Evolutionary conservation across 92 coral and sea anemone genomes (phyloP), one percentile per base, ranked within the genome.

Genomic region (Pocillopora grandis): DNA sequence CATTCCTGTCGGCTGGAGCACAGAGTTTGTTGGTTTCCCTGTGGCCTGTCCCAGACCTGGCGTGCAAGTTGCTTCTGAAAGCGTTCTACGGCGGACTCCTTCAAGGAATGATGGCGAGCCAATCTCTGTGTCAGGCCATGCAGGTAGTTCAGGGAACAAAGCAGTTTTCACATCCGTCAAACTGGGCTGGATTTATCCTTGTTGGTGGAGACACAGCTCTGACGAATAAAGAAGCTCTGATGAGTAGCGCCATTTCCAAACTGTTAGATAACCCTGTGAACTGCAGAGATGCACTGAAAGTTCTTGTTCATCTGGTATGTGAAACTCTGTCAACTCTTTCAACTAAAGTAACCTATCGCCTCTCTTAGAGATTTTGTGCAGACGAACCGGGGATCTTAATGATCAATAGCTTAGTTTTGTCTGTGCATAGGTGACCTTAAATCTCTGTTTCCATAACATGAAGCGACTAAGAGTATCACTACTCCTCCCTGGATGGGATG

Each of bases 11-110:
- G 42, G 98, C 98, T 7, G 99, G 99, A 18, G 93, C 95, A 63
- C 95, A 92, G 63, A 89, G 98, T 72, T 93, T 97, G 23, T 84
- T 97, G 88, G 92, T 97, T 3, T 88, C 98, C 61, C 82, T 97
- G 42, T 97, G 99, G 99, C 99, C 99, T 18, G 99, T 94, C 0
- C 99, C 99, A 27, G 99, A 97, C 83, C 79, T 95, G 31, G 99
- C 99, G 64, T 97, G 98, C 85, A 94, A 93, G 85, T 90, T 97
- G 42, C 77, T 97, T 36, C 91, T 97, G 37, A 93, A 97, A 84
- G 99, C 97, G 1, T 97, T 97, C 87, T 97, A 97, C 61, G 98
- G 98, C 55, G 91, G 95, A 1, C 88, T 97, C 37, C 91, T 97
- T 19, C 92, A 92, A 62, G 99, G 99, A 5, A 78, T 91, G 86